phyloP scores from a whole-genome alignment of 2,888 invertebrate species.

The Patella pellucida region DNA sequence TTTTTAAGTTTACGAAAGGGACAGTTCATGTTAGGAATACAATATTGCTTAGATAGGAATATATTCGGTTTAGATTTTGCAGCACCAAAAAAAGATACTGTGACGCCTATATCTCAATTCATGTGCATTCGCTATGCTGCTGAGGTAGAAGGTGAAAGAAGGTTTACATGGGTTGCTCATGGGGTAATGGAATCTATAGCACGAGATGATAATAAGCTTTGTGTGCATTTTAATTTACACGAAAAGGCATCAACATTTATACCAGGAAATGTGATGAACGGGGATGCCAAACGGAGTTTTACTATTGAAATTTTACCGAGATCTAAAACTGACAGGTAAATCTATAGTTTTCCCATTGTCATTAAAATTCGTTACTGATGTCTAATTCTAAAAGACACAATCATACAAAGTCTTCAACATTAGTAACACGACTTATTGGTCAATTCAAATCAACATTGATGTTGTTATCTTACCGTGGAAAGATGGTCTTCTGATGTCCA shows the following conservation, averaged over 20 bases:
- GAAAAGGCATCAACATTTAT: not conserved
- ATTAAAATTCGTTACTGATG: too few species aligned
- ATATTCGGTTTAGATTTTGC: constrained; percentile 39
- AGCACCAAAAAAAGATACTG: constrained; percentile 31
- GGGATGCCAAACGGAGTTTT: not conserved
- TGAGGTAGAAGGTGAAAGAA: not conserved
- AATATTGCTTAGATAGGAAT: constrained; percentile 42
- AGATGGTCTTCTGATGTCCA: too few species aligned
- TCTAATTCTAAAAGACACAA: too few species aligned
- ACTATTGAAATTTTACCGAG: not conserved
- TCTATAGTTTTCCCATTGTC: too few species aligned
- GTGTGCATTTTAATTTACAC: too few species aligned
- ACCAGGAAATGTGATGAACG: not conserved
- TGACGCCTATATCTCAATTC: constrained; percentile 27
- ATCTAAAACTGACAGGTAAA: not conserved
- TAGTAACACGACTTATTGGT: too few species aligned
- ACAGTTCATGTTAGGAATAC: constrained; percentile 34
- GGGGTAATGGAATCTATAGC: constrained; percentile 13
- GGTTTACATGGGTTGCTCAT: constrained; percentile 29
- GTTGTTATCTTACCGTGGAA: too few species aligned
- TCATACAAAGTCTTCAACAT: too few species aligned
- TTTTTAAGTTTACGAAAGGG: constrained; percentile 33
- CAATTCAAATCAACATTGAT: too few species aligned
- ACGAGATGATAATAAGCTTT: not conserved
- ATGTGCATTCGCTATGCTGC: constrained; percentile 15